These are phyloP conservation scores for Apamea sordens DNA, from an alignment of 2,888 invertebrate species.

Conservation along the genomic window DNA sequence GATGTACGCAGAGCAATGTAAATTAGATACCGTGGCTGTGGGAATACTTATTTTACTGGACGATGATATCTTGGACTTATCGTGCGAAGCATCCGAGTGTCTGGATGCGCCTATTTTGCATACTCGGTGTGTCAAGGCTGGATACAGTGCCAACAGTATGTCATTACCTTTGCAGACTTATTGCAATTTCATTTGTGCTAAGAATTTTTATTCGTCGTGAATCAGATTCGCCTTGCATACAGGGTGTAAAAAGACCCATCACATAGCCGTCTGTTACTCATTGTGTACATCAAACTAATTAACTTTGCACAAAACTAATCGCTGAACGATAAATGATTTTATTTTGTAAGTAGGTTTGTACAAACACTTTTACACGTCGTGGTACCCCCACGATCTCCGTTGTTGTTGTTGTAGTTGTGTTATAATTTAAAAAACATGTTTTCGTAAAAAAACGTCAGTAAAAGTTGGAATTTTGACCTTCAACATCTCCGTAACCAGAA, in stretches of 20 bases:
- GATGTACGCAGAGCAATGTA: conserved; percentile 70
- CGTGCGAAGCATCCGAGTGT: conserved; percentile 56
- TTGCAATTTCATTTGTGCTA: conserved; percentile 52
- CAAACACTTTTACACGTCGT: no score
- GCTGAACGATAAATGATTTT: no score
- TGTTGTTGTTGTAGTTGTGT: no score
- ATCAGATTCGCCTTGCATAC: conserved; percentile 30
- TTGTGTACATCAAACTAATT: not conserved
- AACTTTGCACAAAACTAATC: not conserved
- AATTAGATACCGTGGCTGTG: conserved; percentile 69
- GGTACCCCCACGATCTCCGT: no score
- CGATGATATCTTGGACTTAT: conserved; percentile 67
- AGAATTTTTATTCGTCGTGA: conserved; percentile 49
- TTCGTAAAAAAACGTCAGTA: not conserved
- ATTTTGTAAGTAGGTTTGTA: no score
- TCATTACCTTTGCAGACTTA: conserved; percentile 55
- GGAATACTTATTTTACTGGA: conserved; percentile 66
- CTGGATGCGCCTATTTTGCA: conserved; percentile 55
- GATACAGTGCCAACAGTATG: conserved; percentile 55
- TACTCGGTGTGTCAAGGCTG: conserved; percentile 67
- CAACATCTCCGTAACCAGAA: not conserved
- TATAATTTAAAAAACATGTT: not conserved
- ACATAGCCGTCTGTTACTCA: not conserved
- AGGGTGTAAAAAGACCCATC: not conserved
- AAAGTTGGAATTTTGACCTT: not conserved